A percentile compares a stretch with the other conserved stretches of the same genome.
phyloP scores from a whole-genome alignment of 2,113 vertebrate species.

The Podarcis cretensis region DNA sequence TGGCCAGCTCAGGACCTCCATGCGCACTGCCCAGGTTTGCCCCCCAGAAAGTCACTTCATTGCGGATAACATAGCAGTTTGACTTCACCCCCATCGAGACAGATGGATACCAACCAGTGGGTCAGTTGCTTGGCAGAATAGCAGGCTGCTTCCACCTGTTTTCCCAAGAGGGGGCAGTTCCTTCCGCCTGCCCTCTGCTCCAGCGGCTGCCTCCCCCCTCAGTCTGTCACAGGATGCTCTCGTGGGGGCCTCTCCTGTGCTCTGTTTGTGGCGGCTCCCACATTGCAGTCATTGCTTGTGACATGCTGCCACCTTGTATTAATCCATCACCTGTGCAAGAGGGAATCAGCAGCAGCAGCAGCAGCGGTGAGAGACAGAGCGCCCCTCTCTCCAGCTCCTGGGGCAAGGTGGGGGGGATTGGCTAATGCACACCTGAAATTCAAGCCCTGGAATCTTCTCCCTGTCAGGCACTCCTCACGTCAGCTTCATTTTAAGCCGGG shows the following conservation, averaged over 20 bases:
- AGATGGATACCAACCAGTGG: no score
- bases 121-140: no score
- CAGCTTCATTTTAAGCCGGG: fast-evolving
- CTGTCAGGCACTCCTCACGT: fast-evolving
- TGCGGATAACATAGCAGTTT: no score
- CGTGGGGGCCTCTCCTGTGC: not conserved
- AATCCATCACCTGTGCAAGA: fast-evolving
- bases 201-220: not conserved
- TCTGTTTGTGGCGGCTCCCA: fast-evolving
- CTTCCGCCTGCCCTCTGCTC: no score
- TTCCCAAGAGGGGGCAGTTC: no score
- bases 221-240: not conserved
- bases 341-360: not conserved
- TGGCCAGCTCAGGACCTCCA: no score
- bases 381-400: not conserved
- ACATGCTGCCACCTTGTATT: not conserved
- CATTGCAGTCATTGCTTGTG: fast-evolving
- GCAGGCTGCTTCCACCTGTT: no score
- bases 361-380: fast-evolving
- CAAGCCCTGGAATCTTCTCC: fast-evolving
- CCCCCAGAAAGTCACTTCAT: no score
- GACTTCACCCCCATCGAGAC: no score
- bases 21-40: no score
- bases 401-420: not conserved
- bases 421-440: fast-evolving